Evolutionary conservation across 2,797 vertebrate species (phyloP).

Genomic region (Pantherophis alleghaniensis): DNA sequence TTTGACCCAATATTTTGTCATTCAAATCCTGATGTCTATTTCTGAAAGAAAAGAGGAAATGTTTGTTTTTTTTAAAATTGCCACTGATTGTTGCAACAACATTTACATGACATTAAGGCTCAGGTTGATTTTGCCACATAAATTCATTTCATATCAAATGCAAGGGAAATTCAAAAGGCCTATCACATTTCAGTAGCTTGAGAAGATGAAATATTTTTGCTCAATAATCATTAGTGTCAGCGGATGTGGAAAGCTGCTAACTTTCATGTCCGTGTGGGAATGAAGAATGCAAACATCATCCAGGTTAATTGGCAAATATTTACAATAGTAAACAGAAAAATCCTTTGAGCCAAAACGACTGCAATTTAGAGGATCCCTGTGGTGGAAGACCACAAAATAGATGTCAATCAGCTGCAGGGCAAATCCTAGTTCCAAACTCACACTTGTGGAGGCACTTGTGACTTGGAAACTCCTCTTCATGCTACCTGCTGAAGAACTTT

Average conservation of each 20-base stretch:
- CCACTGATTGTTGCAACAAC: neutral
- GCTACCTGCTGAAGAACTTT: neutral
- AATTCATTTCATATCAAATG: neutral
- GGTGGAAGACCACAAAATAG: neutral
- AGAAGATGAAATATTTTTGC: neutral
- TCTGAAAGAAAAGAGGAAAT: neutral
- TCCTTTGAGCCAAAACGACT: neutral
- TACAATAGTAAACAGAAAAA: slow-evolving; percentile 1
- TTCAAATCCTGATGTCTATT: neutral
- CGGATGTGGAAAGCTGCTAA: neutral
- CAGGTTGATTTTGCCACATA: neutral
- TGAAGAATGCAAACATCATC: neutral
- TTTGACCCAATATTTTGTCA: neutral
- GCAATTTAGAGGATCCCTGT: neutral
- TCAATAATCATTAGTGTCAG: neutral
- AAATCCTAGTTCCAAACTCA: neutral
- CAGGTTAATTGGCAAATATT: neutral
- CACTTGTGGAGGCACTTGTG: neutral
- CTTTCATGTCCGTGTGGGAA: neutral
- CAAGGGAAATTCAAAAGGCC: neutral
- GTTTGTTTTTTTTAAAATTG: neutral
- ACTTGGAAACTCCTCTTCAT: neutral
- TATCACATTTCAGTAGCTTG: neutral
- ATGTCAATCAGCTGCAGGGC: neutral
- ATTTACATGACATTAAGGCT: neutral